phyloP scores from a whole-genome alignment of 2,113 vertebrate species.

The Syngnathus scovelli region DNA sequence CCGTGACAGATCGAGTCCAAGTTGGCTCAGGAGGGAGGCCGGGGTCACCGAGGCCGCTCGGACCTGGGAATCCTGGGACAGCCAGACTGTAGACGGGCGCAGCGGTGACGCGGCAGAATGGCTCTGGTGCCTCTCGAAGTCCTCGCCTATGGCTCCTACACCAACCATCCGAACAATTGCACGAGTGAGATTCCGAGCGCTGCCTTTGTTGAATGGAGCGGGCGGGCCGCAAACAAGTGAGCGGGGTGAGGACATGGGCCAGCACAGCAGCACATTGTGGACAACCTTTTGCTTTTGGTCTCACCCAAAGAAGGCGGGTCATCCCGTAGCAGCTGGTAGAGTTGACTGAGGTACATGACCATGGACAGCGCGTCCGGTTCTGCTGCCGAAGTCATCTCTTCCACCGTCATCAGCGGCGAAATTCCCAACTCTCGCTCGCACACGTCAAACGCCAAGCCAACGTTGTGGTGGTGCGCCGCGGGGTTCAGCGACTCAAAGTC shows the following conservation, averaged over 20 bases:
- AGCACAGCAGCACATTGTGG: too few species aligned
- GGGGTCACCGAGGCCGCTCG: conserved; percentile 79
- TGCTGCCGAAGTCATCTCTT: conserved; percentile 82
- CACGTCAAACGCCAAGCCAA: conserved; percentile 81
- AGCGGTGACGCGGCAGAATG: too few species aligned
- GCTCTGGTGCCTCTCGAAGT: too few species aligned
- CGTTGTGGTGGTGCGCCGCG: conserved; percentile 75
- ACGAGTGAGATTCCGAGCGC: too few species aligned
- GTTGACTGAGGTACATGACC: conserved; percentile 97
- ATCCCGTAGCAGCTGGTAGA: conserved; percentile 90
- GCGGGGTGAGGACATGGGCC: too few species aligned
- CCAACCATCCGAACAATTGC: too few species aligned
- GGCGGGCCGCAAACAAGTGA: too few species aligned
- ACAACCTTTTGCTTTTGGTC: conserved; percentile 36
- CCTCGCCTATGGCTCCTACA: too few species aligned
- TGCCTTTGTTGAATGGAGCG: too few species aligned
- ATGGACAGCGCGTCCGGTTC: conserved; percentile 90
- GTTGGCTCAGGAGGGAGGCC: conserved; percentile 85
- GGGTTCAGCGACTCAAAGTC: conserved; percentile 83
- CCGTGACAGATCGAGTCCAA: conserved; percentile 84
- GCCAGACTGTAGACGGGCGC: conserved; percentile 59
- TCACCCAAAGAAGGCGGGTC: conserved; percentile 76
- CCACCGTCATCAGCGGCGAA: conserved; percentile 88
- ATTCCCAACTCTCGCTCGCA: conserved; percentile 88
- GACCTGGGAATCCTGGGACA: conserved; percentile 76